Base-by-base conservation (phyloP, 30 jellyfish, hydroid and myxozoan species). In the Aurelia aurita complex sp. Pacific region DNA sequence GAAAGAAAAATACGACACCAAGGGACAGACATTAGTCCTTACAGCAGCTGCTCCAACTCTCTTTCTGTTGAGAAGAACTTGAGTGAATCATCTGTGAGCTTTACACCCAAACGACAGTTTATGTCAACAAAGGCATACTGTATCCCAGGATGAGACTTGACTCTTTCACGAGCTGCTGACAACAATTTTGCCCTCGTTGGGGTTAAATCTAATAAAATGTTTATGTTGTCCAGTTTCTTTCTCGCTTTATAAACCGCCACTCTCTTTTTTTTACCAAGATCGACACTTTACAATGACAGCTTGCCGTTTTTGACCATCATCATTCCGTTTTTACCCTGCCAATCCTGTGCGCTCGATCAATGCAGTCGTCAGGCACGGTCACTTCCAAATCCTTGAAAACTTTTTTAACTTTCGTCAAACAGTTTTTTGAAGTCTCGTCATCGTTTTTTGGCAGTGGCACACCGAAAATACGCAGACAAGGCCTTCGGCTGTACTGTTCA, bases 401-500 rank as follows among this genome's bases (percentile, higher is more conserved):
- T 33, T 76, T 40, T 14, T 36, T 62, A 17, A 78, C 88, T 52
- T 78, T 78, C 70, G 54, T 19, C 69, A 78, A 63, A 33, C 88
- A 78, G 79, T 78, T 78, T 61, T 78, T 63, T 63, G 88, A 36
- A 6, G 88, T 46, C 62, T 78, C 88, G 62, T 59, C 76, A 74
- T 76, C 86, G 67, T 76, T 57, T 62, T 76, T 76, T 76, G 74
- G 74, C n/a, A 76, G 86, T 38, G 86, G 86, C 46, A 76, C 76
- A 76, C 76, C 86, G 65, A 54, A 76, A 76, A 54, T 76, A 76
- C 86, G 86, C 40, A 76, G 23, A 57, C 86, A 76, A 23, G 86
- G 57, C 76, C 86, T 76, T 60, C 74, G 86, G 86, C 86, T 76
- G 86, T 76, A 76, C 74, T 76, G 86, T 76, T 76, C 86, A 35